Conservation (phyloP, 2,888 invertebrate species). For the Isotomurus palustris region DNA sequence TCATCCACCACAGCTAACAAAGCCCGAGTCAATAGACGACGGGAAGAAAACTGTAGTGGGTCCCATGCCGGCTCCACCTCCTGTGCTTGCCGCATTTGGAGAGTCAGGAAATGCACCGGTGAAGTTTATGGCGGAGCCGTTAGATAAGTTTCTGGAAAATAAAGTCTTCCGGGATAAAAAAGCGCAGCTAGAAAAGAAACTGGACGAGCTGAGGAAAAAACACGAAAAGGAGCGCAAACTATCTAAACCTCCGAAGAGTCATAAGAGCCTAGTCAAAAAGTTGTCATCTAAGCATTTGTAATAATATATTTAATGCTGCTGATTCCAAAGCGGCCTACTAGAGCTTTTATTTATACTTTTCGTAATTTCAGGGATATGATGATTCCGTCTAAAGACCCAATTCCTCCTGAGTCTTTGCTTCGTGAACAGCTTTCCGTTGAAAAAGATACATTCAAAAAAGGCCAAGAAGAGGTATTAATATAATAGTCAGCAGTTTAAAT, state of each 20-base stretch:
- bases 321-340: too few relatives aligned
- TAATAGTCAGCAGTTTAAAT: neutral
- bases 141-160: conserved; percentile 73
- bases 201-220: conserved; percentile 74
- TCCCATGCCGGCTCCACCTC: conserved; percentile 34
- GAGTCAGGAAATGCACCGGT: conserved; percentile 50
- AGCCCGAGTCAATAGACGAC: conserved; percentile 26
- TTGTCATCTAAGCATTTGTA: conserved; percentile 74
- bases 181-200: conserved; percentile 77
- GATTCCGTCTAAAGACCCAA: conserved; percentile 34
- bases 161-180: conserved; percentile 79
- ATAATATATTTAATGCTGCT: conserved; percentile 44
- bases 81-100: conserved; percentile 27
- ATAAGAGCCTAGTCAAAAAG: conserved; percentile 65
- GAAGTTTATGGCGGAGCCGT: conserved; percentile 67
- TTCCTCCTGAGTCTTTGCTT: conserved; percentile 39
- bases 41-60: conserved; percentile 30
- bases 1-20: conserved; percentile 5
- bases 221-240: conserved; percentile 62
- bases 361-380: conserved; percentile 37
- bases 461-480: conserved; percentile 63
- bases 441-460: conserved; percentile 73
- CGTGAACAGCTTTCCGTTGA: conserved; percentile 65
- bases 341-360: too few relatives aligned
- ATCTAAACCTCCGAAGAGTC: conserved; percentile 51